These are phyloP conservation scores for Tetragnatha versicolor DNA, from an alignment of 1,140 invertebrate species.

Conservation along the genomic window DNA sequence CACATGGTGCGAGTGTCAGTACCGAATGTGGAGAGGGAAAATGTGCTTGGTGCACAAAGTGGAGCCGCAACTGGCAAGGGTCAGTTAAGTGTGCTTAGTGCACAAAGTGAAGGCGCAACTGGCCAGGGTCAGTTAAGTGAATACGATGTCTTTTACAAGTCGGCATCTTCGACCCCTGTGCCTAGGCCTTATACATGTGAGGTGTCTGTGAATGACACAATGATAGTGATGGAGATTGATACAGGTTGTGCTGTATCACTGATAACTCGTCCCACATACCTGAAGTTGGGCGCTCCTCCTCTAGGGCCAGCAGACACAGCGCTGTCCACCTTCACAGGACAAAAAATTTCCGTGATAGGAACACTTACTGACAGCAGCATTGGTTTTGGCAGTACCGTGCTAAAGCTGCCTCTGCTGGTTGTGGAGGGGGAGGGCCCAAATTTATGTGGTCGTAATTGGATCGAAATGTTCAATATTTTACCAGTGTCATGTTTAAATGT, in stretches of 20 bases:
- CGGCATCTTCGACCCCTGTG: no score
- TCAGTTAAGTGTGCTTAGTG: no score
- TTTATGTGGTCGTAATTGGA: conserved; percentile 12
- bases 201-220: no score
- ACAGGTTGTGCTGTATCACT: neutral
- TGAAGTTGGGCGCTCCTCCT: neutral
- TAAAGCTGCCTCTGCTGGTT: neutral
- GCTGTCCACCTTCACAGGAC: conserved; percentile 1
- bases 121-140: no score
- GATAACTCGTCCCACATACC: neutral
- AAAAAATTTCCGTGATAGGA: neutral
- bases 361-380: neutral
- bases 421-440: conserved; percentile 23
- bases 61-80: no score
- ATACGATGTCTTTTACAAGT: no score
- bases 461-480: conserved; percentile 12
- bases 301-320: neutral
- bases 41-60: no score
- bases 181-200: no score
- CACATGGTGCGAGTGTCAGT: no score
- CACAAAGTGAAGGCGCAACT: no score
- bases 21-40: no score
- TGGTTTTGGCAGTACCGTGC: neutral
- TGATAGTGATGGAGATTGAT: no score
- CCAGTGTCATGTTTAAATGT: neutral